A percentile compares a stretch with the other conserved stretches of the same genome.
These are phyloP conservation scores for Phenganax marumi DNA, from an alignment of 92 coral and sea anemone species.

Conservation along the genomic window DNA sequence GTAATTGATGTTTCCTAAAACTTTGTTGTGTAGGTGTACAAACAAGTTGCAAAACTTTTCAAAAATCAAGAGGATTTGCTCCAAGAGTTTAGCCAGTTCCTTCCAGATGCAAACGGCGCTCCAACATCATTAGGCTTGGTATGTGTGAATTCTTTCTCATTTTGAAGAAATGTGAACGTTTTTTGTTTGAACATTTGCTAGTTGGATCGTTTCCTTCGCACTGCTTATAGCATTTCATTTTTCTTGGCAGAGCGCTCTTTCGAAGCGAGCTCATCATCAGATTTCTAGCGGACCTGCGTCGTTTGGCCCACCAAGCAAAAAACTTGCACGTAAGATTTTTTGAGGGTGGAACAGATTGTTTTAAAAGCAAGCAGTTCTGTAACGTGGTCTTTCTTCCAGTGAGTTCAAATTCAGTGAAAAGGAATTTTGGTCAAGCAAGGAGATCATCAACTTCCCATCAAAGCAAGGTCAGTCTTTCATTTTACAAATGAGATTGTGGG, in stretches of 20 bases:
- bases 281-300: slow-evolving; percentile 65
- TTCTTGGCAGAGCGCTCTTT: slow-evolving; percentile 63
- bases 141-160: not conserved
- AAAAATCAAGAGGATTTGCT: slow-evolving; percentile 96
- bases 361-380: no score
- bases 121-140: not conserved
- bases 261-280: slow-evolving; percentile 82
- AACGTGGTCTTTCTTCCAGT: slow-evolving; percentile 53
- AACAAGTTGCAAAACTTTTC: slow-evolving; percentile 96
- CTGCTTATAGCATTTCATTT: not conserved
- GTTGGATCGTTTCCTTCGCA: not conserved
- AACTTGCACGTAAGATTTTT: slow-evolving; percentile 61
- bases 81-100: slow-evolving; percentile 96
- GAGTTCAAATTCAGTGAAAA: slow-evolving; percentile 75
- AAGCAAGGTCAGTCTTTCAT: slow-evolving; percentile 40
- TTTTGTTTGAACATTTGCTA: not conserved
- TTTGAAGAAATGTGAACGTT: not conserved
- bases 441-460: slow-evolving; percentile 84
- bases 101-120: slow-evolving; percentile 97
- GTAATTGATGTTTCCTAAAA: not conserved
- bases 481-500: no score
- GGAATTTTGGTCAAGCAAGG: slow-evolving; percentile 74
- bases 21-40: slow-evolving; percentile 66
- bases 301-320: slow-evolving; percentile 85
- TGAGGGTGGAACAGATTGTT: no score